Conservation (phyloP, 2,113 vertebrate species). For the Agelaius tricolor region DNA sequence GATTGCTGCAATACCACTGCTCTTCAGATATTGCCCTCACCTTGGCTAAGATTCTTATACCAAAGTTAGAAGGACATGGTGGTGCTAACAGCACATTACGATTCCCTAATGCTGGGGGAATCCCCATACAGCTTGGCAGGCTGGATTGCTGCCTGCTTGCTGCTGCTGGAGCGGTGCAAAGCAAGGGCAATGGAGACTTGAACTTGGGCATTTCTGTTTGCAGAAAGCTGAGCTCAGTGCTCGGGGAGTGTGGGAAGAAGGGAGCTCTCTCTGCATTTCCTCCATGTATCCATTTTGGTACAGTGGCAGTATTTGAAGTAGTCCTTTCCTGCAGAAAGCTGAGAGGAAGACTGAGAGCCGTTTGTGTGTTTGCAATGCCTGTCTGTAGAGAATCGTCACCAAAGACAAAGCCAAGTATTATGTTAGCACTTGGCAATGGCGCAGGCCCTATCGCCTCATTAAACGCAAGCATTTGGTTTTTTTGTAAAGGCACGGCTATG, state of each 20-base stretch:
- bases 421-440: constrained; percentile 48
- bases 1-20: not conserved
- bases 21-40: not conserved
- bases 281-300: constrained; percentile 39
- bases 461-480: constrained; percentile 19
- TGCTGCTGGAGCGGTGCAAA: not conserved
- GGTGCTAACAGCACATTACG: not conserved
- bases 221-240: not conserved
- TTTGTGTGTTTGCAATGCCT: constrained; percentile 38
- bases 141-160: not conserved
- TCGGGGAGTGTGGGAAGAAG: not conserved
- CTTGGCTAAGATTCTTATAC: not conserved
- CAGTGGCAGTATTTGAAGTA: constrained; percentile 50
- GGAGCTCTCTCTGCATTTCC: constrained; percentile 3
- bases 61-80: not conserved
- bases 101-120: not conserved
- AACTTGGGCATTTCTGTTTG: not conserved
- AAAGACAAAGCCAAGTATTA: constrained; percentile 67
- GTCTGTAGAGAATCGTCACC: constrained; percentile 22
- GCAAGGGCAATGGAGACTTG: not conserved
- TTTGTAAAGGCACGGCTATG: constrained; percentile 28
- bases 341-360: constrained; percentile 55
- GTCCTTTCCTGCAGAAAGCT: constrained; percentile 53
- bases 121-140: not conserved
- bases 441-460: not conserved